Conservation (phyloP, 2,797 vertebrate genomes). For the Molossus alvarezi region DNA sequence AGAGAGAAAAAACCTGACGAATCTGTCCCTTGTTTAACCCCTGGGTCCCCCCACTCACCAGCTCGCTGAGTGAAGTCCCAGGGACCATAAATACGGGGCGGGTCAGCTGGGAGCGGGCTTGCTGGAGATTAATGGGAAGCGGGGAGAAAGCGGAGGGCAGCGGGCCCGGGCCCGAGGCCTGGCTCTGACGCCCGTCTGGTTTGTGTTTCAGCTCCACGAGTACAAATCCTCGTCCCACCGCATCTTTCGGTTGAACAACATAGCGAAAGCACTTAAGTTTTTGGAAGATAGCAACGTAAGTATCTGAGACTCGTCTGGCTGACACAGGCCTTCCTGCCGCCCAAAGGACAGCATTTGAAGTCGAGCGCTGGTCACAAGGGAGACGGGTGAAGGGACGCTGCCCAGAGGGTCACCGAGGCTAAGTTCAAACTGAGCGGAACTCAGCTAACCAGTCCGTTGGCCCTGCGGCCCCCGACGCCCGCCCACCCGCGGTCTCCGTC, state of each 20-base stretch:
- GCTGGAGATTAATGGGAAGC: neutral
- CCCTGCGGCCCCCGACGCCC: neutral
- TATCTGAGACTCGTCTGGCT: conserved; percentile 70
- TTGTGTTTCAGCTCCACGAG: conserved; percentile 93
- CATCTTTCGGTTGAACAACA: conserved; percentile 98
- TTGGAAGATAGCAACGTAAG: conserved; percentile 98
- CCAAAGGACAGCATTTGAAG: neutral
- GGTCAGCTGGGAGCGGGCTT: neutral
- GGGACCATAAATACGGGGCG: neutral
- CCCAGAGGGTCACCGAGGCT: neutral
- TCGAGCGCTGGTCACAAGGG: accelerated
- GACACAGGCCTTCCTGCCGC: neutral
- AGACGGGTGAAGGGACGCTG: accelerated
- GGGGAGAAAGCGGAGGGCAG: neutral
- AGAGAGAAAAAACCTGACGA: neutral
- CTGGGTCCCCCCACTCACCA: neutral
- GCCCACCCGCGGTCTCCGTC: accelerated
- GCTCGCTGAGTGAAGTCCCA: neutral
- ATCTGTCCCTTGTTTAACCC: neutral
- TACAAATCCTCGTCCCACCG: conserved; percentile 97
- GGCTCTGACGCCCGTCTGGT: neutral
- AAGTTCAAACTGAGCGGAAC: neutral
- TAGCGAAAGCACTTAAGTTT: conserved; percentile 97
- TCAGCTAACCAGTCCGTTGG: accelerated
- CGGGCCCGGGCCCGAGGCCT: neutral